Evolutionary conservation across 2,797 vertebrate species (phyloP).

Genomic region (Carcharodon carcharias): DNA sequence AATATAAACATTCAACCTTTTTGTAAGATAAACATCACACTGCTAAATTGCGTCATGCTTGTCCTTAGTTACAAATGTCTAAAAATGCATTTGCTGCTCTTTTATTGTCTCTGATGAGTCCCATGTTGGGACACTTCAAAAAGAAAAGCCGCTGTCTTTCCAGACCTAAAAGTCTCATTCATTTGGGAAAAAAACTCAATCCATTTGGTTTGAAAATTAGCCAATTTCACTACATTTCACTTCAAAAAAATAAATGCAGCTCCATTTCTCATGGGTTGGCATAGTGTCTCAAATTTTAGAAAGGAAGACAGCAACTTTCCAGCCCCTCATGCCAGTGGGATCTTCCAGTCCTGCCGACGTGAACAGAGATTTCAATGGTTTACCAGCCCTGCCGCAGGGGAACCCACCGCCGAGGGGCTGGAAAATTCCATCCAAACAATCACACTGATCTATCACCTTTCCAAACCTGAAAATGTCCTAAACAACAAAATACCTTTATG

Average conservation of each 20-base stretch:
- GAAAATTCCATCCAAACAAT: no score
- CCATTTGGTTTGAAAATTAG: not conserved
- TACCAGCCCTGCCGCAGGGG: no score
- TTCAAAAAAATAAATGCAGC: not conserved
- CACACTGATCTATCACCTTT: not conserved
- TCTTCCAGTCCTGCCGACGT: no score
- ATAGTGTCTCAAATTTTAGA: not conserved
- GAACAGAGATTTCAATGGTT: no score
- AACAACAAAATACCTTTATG: not conserved
- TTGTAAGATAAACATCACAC: no score
- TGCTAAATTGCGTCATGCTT: not conserved
- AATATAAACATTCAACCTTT: not conserved
- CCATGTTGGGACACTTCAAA: not conserved
- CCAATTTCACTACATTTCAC: not conserved
- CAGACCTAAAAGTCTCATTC: not conserved
- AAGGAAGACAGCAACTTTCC: not conserved
- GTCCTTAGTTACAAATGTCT: not conserved
- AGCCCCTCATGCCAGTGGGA: no score
- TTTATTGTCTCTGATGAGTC: not conserved
- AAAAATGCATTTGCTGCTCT: not conserved
- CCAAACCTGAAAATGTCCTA: not conserved
- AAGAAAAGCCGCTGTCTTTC: not conserved
- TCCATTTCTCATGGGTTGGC: not conserved
- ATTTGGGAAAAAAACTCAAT: not conserved
- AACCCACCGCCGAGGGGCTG: no score